phyloP scores from a whole-genome alignment of 1,140 invertebrate species.

The Streblospio benedicti region DNA sequence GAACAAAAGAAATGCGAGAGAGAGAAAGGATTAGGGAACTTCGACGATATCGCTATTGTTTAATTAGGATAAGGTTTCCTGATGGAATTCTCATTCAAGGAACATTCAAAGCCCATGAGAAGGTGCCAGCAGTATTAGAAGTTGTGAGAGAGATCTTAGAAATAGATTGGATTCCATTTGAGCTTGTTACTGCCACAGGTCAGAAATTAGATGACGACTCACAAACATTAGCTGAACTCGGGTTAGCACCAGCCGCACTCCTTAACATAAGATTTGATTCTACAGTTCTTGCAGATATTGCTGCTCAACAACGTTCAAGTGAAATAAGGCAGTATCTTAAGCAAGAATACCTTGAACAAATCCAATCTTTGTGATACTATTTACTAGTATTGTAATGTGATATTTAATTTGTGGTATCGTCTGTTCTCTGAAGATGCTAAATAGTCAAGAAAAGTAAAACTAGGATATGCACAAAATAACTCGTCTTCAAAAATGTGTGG shows the following conservation, averaged over 20 bases:
- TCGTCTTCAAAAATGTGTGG: no score
- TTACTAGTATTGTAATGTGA: no score
- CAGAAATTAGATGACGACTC: slow-evolving; percentile 33
- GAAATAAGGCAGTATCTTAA: slow-evolving; percentile 21
- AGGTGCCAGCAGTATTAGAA: slow-evolving; percentile 25
- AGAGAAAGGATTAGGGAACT: slow-evolving; percentile 69
- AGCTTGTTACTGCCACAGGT: slow-evolving; percentile 27
- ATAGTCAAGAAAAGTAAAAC: no score
- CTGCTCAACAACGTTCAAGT: slow-evolving; percentile 27
- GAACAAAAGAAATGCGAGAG: slow-evolving; percentile 87
- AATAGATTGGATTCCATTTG: slow-evolving; percentile 43
- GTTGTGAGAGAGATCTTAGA: slow-evolving; percentile 36
- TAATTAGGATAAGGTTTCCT: slow-evolving; percentile 77
- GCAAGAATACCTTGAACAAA: slow-evolving; percentile 14
- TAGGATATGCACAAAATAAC: no score
- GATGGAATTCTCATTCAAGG: slow-evolving; percentile 52
- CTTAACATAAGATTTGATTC: slow-evolving; percentile 40
- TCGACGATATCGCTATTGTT: slow-evolving; percentile 71
- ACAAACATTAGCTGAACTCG: slow-evolving; percentile 36
- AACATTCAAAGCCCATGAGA: slow-evolving; percentile 39
- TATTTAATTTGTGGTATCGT: no score
- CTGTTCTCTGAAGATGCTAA: no score
- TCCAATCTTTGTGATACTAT: no score
- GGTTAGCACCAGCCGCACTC: slow-evolving; percentile 42
- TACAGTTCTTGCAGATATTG: slow-evolving; percentile 30